Conservation (phyloP, 2,113 vertebrate species). For the Lipotes vexillifer region DNA sequence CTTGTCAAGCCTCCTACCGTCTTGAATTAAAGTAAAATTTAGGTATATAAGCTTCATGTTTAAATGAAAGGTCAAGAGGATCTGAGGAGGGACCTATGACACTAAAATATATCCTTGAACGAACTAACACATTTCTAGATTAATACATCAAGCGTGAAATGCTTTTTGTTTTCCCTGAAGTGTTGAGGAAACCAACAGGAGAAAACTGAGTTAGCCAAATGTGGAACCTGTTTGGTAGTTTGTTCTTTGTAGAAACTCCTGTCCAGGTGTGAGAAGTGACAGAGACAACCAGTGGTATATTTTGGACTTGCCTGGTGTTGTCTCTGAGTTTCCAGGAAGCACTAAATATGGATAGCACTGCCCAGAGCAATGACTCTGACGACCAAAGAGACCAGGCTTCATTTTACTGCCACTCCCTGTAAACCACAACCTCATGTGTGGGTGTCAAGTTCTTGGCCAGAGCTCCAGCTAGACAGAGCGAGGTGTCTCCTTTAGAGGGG, state of each 20-base stretch:
- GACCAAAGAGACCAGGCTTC: background rate
- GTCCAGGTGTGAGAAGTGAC: background rate
- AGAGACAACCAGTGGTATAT: background rate
- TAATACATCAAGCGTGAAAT: background rate
- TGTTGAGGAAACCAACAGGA: background rate
- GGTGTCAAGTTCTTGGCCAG: conserved; percentile 49
- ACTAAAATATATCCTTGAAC: background rate
- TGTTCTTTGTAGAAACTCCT: background rate
- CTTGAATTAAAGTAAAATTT: background rate
- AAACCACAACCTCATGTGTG: conserved; percentile 60
- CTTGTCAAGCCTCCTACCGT: background rate
- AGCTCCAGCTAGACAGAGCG: background rate
- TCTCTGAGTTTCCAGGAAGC: background rate
- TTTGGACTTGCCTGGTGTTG: background rate
- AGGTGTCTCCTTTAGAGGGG: background rate
- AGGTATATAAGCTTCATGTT: background rate
- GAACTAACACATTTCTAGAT: background rate
- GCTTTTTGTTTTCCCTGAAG: background rate
- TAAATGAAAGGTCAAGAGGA: background rate
- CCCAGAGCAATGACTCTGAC: background rate
- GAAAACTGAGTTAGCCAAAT: background rate
- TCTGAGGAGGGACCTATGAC: background rate
- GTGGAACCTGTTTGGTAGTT: fast-evolving
- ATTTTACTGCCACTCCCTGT: background rate
- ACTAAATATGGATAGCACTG: background rate